A percentile compares a stretch with the other conserved stretches of the same genome.
phyloP scores from a whole-genome alignment of 2,888 invertebrate species.

The Kryphioiulus occultus region DNA sequence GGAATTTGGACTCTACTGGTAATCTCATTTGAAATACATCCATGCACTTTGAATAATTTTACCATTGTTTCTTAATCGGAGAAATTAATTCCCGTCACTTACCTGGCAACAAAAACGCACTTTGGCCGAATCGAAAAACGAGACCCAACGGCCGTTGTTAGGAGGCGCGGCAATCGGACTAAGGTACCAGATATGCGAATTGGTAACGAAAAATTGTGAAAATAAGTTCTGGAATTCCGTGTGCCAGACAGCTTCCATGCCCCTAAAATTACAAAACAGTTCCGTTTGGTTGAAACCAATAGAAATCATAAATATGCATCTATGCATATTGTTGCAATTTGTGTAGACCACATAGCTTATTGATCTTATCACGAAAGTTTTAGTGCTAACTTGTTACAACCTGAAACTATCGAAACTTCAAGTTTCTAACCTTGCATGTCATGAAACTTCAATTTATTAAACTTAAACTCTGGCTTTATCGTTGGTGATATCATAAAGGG shows the following conservation, averaged over 20 bases:
- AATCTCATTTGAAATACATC: not conserved
- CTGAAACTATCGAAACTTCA: no score
- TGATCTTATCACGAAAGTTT: no score
- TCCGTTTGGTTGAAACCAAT: not conserved
- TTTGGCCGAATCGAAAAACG: slow-evolving; percentile 54
- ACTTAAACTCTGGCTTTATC: no score
- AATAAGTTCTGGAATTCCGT: slow-evolving; percentile 52
- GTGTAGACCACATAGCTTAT: no score
- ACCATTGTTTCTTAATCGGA: slow-evolving; percentile 31
- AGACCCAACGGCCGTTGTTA: slow-evolving; percentile 48
- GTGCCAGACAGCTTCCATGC: slow-evolving; percentile 54
- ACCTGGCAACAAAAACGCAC: slow-evolving; percentile 55
- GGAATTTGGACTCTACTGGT: not conserved
- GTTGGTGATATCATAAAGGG: no score
- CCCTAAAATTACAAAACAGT: slow-evolving; percentile 46
- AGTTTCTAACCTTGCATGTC: no score
- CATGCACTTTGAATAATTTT: slow-evolving; percentile 18
- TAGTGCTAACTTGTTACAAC: not conserved
- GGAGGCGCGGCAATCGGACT: slow-evolving; percentile 42
- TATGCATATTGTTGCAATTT: not conserved
- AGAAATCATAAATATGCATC: not conserved
- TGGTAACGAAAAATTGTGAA: slow-evolving; percentile 45
- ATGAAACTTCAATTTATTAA: no score
- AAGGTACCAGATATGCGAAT: slow-evolving; percentile 52
- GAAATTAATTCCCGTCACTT: slow-evolving; percentile 45